A percentile compares a stretch with the other conserved stretches of the same genome.
phyloP scores from a whole-genome alignment of 1,140 invertebrate genomes.

The Pseudachorutes palmiensis region DNA sequence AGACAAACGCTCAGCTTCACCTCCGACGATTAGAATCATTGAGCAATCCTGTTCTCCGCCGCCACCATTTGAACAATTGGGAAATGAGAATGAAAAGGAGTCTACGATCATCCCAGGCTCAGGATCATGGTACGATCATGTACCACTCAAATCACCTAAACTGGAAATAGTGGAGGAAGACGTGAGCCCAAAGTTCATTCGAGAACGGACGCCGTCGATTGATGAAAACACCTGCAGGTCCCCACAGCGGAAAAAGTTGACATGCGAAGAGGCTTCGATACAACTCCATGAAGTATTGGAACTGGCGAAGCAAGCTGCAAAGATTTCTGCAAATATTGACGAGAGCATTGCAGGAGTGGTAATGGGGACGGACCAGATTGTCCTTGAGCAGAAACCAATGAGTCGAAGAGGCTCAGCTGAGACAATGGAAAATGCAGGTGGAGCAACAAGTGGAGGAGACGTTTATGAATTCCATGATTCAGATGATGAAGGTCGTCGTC shows the following conservation, averaged over 20 bases:
- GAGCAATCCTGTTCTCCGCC: conserved; percentile 19
- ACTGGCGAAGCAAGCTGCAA: conserved; percentile 2
- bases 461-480: conserved; percentile 40
- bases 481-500: conserved; percentile 34
- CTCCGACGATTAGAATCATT: conserved; percentile 36
- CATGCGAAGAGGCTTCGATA: conserved; percentile 3
- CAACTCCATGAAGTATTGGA: not conserved
- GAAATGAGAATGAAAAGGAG: not conserved
- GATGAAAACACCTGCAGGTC: not conserved
- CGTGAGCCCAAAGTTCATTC: not conserved
- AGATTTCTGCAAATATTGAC: too few species aligned
- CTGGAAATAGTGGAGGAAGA: not conserved
- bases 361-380: too few species aligned
- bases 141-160: conserved; percentile 23
- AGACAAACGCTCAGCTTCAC: conserved; percentile 22
- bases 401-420: too few species aligned
- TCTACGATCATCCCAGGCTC: not conserved
- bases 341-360: too few species aligned
- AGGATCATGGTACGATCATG: not conserved
- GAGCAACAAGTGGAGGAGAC: conserved; percentile 17
- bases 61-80: not conserved
- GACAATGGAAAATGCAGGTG: too few species aligned
- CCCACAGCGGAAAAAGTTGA: conserved; percentile 2
- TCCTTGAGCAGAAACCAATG: too few species aligned
- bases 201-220: not conserved